These are phyloP conservation scores for Drosophila willistoni DNA, from an alignment of 1,140 invertebrate species.

Conservation along the genomic window DNA sequence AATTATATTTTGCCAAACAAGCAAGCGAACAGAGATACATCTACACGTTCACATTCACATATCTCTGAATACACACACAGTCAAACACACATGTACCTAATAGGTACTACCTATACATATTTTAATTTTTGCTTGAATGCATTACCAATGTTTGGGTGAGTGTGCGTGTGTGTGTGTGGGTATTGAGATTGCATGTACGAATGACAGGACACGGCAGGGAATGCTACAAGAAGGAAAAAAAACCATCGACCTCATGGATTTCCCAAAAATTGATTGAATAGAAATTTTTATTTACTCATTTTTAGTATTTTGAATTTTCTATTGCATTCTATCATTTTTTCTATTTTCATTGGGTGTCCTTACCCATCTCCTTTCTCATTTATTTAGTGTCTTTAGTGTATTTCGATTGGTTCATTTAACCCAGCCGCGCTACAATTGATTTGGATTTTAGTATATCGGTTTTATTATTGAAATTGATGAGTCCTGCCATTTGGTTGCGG, in stretches of 20 bases:
- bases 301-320: constrained; percentile 40
- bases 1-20: constrained; percentile 77
- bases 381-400: constrained; percentile 10
- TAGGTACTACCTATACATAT: constrained; percentile 52
- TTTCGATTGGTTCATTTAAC: constrained; percentile 4
- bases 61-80: constrained; percentile 29
- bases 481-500: background rate
- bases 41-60: constrained; percentile 7
- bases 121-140: constrained; percentile 81
- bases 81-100: constrained; percentile 13
- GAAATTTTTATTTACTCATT: constrained; percentile 51
- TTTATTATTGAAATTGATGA: constrained; percentile 19
- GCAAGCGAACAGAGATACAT: constrained; percentile 38
- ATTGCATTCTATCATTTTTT: background rate
- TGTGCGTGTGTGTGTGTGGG: too few relatives aligned
- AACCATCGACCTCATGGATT: constrained; percentile 39
- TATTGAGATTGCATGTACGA: constrained; percentile 64
- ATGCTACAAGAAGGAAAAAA: constrained; percentile 44
- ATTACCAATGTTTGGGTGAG: constrained; percentile 51
- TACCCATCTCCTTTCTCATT: background rate
- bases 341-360: background rate
- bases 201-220: constrained; percentile 53
- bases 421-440: constrained; percentile 52
- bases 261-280: constrained; percentile 34
- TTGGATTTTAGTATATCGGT: constrained; percentile 17